Conservation (phyloP, 2,888 invertebrate species). For the Eumacrocentrus americanus region DNA sequence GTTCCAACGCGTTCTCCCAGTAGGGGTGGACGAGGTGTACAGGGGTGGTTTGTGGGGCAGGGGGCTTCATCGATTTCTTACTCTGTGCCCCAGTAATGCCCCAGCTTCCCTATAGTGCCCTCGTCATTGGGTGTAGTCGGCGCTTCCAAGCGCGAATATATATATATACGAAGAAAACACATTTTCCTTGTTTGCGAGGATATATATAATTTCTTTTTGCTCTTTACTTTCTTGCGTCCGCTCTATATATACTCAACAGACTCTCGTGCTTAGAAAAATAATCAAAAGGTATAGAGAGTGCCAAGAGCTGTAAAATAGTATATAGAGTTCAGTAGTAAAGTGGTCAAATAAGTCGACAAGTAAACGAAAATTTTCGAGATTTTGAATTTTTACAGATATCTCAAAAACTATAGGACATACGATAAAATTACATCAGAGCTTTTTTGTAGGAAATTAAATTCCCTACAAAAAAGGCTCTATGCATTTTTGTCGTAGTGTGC, state of each 20-base stretch:
- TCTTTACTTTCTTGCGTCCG: neutral
- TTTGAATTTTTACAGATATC: too few relatives aligned
- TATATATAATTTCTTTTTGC: neutral
- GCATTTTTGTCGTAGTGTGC: too few relatives aligned
- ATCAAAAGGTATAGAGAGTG: neutral
- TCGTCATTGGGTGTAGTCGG: slow-evolving; percentile 41
- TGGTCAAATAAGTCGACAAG: too few relatives aligned
- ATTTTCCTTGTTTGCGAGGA: slow-evolving; percentile 37
- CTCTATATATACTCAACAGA: neutral
- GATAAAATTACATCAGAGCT: too few relatives aligned
- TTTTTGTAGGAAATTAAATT: too few relatives aligned
- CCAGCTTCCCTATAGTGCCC: slow-evolving; percentile 32
- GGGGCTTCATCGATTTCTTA: slow-evolving; percentile 60
- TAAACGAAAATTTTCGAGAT: too few relatives aligned
- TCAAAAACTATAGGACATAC: too few relatives aligned
- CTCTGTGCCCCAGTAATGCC: slow-evolving; percentile 58
- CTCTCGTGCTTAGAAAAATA: neutral
- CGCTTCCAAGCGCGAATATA: slow-evolving; percentile 4
- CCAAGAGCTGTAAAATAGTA: neutral
- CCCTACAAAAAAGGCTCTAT: too few relatives aligned
- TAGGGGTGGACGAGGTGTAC: slow-evolving; percentile 38
- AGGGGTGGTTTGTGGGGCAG: slow-evolving; percentile 36
- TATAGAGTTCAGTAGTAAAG: too few relatives aligned
- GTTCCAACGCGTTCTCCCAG: slow-evolving; percentile 36
- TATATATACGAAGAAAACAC: slow-evolving; percentile 33